Evolutionary conservation across 2,888 invertebrate species (phyloP).

Genomic region (Baccha elongata): DNA sequence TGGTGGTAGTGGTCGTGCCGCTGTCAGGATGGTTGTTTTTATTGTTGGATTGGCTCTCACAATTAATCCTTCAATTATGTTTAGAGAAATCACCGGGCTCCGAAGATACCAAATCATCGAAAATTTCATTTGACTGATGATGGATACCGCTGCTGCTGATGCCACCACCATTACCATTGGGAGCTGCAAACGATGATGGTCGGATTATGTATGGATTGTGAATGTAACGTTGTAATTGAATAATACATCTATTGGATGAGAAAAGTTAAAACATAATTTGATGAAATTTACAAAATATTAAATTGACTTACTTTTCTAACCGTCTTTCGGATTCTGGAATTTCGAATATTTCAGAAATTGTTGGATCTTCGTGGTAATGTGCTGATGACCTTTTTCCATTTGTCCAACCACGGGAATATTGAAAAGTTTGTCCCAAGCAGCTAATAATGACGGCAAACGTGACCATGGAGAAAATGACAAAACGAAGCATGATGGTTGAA

Average conservation of each 20-base stretch:
- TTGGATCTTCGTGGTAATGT: conserved; percentile 75
- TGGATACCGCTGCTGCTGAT: conserved; percentile 71
- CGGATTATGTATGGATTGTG: conserved; percentile 77
- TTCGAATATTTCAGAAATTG: conserved; percentile 77
- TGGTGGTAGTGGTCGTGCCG: too few relatives aligned
- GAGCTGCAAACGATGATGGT: conserved; percentile 63
- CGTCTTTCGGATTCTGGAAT: conserved; percentile 78
- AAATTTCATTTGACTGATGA: conserved; percentile 80
- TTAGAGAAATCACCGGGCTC: conserved; percentile 68
- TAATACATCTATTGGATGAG: conserved; percentile 77
- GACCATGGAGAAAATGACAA: conserved; percentile 77
- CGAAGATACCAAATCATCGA: conserved; percentile 77
- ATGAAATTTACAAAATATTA: neutral
- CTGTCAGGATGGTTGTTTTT: conserved; percentile 13
- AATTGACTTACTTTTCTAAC: conserved; percentile 79
- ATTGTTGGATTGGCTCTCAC: conserved; percentile 30
- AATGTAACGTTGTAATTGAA: conserved; percentile 78
- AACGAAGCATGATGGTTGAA: conserved; percentile 61
- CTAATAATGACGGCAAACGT: conserved; percentile 64
- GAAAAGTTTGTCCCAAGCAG: conserved; percentile 87
- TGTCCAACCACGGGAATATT: conserved; percentile 91
- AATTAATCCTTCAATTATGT: conserved; percentile 54
- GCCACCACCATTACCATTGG: conserved; percentile 74
- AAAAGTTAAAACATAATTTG: neutral
- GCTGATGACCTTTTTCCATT: conserved; percentile 86